These are phyloP conservation scores for Scaptomyza caliginosa DNA, from an alignment of 2,888 invertebrate species.

Conservation along the genomic window DNA sequence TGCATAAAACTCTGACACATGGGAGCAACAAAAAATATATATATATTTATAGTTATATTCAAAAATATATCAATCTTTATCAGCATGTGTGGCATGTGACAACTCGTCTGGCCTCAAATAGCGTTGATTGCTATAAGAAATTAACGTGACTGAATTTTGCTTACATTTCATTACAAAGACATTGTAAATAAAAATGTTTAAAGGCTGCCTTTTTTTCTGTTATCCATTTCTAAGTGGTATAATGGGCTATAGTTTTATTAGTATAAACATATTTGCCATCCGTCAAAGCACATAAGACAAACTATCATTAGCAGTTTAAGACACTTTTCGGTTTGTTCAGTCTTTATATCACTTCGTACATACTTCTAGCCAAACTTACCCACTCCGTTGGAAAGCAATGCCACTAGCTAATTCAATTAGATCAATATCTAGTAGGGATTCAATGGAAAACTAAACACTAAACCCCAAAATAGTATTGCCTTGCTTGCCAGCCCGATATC, in stretches of 20 bases:
- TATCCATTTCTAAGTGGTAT: no score
- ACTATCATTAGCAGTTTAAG: no score
- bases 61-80: slow-evolving; percentile 1
- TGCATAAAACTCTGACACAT: slow-evolving; percentile 24
- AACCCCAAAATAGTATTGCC: no score
- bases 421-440: not conserved
- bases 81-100: slow-evolving; percentile 27
- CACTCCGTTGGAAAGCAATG: not conserved
- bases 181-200: no score
- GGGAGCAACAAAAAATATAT: not conserved
- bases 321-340: no score
- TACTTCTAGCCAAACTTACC: no score
- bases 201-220: no score
- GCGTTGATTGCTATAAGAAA: slow-evolving; percentile 20
- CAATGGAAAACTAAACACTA: not conserved
- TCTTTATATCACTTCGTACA: no score
- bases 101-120: slow-evolving; percentile 22
- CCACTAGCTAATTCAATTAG: not conserved
- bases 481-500: not conserved
- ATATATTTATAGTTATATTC: no score
- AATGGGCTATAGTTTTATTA: no score
- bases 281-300: no score
- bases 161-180: not conserved
- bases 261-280: no score
- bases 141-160: slow-evolving; percentile 5